A percentile compares a stretch with the other conserved stretches of the same genome.
Evolutionary conservation across 2,888 invertebrate species (phyloP).

Genomic region (Sphinx pinastri): DNA sequence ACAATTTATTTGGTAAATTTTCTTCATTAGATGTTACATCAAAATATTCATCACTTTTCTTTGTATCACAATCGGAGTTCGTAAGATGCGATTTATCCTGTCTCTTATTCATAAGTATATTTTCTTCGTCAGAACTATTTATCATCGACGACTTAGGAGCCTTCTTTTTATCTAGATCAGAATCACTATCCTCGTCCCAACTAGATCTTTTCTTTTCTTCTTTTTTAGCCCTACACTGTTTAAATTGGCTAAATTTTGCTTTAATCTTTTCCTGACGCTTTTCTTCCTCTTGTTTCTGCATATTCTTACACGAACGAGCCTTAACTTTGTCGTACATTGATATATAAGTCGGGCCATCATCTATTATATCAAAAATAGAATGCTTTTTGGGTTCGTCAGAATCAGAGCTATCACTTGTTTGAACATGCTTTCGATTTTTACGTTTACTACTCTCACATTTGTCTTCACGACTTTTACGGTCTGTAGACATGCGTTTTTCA

Average conservation of each 20-base stretch:
- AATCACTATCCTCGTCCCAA: slow-evolving; percentile 94
- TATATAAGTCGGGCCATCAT: slow-evolving; percentile 95
- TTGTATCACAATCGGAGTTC: slow-evolving; percentile 65
- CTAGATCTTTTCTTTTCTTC: slow-evolving; percentile 96
- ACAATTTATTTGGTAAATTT: slow-evolving; percentile 82
- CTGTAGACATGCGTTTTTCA: slow-evolving; percentile 79
- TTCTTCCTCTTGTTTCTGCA: slow-evolving; percentile 96
- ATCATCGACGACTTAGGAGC: slow-evolving; percentile 72
- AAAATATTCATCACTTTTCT: slow-evolving; percentile 77
- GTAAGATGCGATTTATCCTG: slow-evolving; percentile 78
- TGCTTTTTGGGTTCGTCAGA: slow-evolving; percentile 94
- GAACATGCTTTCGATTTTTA: slow-evolving; percentile 73
- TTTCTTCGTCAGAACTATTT: slow-evolving; percentile 84
- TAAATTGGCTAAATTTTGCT: slow-evolving; percentile 94
- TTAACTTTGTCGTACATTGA: slow-evolving; percentile 99
- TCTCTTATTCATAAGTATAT: slow-evolving; percentile 71
- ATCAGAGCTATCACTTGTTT: slow-evolving; percentile 88
- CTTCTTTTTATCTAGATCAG: slow-evolving; percentile 79
- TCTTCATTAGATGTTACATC: slow-evolving; percentile 79
- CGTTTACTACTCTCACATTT: slow-evolving; percentile 66
- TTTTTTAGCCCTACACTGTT: slow-evolving; percentile 93
- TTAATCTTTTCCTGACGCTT: slow-evolving; percentile 93
- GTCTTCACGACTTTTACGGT: slow-evolving; percentile 81
- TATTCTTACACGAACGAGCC: slow-evolving; percentile 96
- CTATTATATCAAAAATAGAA: slow-evolving; percentile 95